phyloP scores from a whole-genome alignment of 2,888 invertebrate species.

The Baccha elongata region DNA sequence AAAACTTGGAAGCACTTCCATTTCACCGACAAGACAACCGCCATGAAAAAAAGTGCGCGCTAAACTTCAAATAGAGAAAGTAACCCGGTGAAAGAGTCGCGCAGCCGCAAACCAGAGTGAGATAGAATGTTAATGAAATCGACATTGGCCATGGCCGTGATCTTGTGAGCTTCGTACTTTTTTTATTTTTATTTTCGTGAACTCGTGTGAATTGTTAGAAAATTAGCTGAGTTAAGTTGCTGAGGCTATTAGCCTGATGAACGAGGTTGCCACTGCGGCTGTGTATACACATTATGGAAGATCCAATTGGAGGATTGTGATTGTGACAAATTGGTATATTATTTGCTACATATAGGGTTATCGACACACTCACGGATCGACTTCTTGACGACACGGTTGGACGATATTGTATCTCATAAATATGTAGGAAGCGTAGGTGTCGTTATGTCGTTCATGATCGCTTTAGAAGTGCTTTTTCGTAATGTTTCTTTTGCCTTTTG shows the following conservation, averaged over 20 bases:
- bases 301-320: background rate
- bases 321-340: conserved; percentile 9
- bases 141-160: conserved; percentile 74
- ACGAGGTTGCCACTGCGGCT: background rate
- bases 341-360: conserved; percentile 19
- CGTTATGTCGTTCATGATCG: conserved; percentile 60
- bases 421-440: conserved; percentile 65
- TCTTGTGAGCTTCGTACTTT: conserved; percentile 44
- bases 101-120: conserved; percentile 2
- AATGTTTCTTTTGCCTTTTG: conserved; percentile 50
- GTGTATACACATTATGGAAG: background rate
- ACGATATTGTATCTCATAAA: conserved; percentile 52
- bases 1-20: conserved; percentile 10
- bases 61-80: conserved; percentile 64
- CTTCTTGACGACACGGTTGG: conserved; percentile 7
- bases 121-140: conserved; percentile 66
- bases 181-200: conserved; percentile 24
- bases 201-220: conserved; percentile 32
- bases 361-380: conserved; percentile 25
- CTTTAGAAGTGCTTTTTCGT: conserved; percentile 17
- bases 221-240: conserved; percentile 2
- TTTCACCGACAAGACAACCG: background rate
- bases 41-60: conserved; percentile 28
- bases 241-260: conserved; percentile 11
- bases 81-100: conserved; percentile 33